Evolutionary conservation across 2,797 vertebrate species (phyloP).

Genomic region (Neomorphus geoffroyi): DNA sequence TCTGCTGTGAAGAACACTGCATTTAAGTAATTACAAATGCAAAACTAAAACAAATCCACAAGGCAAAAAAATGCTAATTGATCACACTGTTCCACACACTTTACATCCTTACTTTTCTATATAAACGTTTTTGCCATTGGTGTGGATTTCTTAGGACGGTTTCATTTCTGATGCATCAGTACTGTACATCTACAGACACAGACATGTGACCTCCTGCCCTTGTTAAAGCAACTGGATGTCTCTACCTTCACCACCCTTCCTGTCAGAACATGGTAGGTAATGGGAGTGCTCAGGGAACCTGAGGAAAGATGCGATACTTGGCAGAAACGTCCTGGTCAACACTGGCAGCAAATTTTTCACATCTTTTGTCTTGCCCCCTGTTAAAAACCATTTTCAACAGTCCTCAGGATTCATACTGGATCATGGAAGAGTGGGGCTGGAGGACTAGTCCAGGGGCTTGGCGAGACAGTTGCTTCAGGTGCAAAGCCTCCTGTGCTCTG

Average conservation of each 20-base stretch:
- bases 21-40: slow-evolving; percentile 66
- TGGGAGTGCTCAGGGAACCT: background rate
- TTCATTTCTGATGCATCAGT: background rate
- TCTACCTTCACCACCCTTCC: background rate
- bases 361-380: background rate
- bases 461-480: background rate
- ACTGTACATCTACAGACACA: background rate
- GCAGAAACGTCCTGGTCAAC: background rate
- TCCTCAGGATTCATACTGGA: background rate
- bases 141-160: background rate
- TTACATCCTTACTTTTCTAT: background rate
- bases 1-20: slow-evolving; percentile 58
- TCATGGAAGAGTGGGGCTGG: background rate
- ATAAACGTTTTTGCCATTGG: background rate
- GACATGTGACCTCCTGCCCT: background rate
- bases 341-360: background rate
- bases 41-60: slow-evolving; percentile 49
- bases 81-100: background rate
- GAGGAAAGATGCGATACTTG: background rate
- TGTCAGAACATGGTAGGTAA: background rate
- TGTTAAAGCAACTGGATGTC: background rate
- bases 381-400: background rate
- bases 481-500: background rate
- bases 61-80: background rate
- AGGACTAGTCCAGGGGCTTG: background rate